These are phyloP conservation scores for Oriolus oriolus DNA, from an alignment of 2,113 vertebrate genomes.

Conservation along the genomic window DNA sequence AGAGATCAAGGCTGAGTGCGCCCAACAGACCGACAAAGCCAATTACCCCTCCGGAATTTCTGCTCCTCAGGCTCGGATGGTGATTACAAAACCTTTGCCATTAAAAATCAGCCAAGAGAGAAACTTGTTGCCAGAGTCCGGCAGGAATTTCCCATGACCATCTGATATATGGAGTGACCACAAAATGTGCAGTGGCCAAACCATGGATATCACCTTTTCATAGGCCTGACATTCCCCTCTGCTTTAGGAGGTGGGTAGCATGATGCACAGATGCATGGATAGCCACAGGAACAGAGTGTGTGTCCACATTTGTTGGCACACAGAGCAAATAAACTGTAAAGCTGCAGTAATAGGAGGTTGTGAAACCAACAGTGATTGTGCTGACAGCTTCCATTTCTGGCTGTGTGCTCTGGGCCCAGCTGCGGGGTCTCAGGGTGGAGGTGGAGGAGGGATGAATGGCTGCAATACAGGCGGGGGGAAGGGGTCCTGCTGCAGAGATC, in stretches of 20 bases:
- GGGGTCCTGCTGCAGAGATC: background rate
- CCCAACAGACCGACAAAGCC: conserved; percentile 67
- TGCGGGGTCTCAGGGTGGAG: background rate
- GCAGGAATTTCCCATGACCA: conserved; percentile 54
- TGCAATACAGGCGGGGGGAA: background rate
- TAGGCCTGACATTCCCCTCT: background rate
- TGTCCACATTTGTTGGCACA: background rate
- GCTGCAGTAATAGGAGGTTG: conserved; percentile 1
- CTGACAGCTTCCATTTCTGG: conserved; percentile 25
- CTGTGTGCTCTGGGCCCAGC: background rate
- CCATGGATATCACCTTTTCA: background rate
- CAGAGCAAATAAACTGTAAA: conserved; percentile 1
- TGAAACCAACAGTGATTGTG: conserved; percentile 8
- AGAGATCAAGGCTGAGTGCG: conserved; percentile 66
- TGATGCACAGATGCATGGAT: background rate
- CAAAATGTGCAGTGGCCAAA: background rate
- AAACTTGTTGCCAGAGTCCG: conserved; percentile 1
- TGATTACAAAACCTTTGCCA: conserved; percentile 68
- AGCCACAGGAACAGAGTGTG: background rate
- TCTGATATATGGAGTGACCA: background rate
- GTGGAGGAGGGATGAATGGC: background rate
- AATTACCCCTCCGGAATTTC: conserved; percentile 71
- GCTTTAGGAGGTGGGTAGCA: background rate
- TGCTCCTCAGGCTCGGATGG: conserved; percentile 57
- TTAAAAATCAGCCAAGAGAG: conserved; percentile 70